phyloP scores from a whole-genome alignment of 2,113 vertebrate species.

The Oryzias javanicus region DNA sequence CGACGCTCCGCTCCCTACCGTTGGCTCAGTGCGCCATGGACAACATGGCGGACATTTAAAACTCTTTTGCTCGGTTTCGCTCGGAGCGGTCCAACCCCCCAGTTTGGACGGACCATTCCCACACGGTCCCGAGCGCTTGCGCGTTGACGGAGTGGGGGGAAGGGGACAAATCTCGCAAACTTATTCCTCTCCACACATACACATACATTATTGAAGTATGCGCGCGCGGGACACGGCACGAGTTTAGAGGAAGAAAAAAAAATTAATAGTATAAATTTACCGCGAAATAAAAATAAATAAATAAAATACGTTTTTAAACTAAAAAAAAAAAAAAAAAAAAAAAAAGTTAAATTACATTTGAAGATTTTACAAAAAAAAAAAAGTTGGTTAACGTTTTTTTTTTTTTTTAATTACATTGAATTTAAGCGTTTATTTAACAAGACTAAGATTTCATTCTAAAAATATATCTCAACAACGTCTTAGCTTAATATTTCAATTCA shows the following conservation, averaged over 20 bases:
- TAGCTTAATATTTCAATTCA: too few species aligned
- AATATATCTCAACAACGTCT: too few species aligned
- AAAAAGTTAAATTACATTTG: too few species aligned
- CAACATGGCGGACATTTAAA: slow-evolving; percentile 99
- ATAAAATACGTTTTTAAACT: too few species aligned
- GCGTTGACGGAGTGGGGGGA: slow-evolving; percentile 79
- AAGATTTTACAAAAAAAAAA: too few species aligned
- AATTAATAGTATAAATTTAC: background rate
- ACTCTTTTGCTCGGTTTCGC: slow-evolving; percentile 86
- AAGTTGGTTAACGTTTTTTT: too few species aligned
- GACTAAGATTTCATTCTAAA: too few species aligned
- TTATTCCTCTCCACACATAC: slow-evolving; percentile 30
- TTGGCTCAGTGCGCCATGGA: slow-evolving; percentile 94
- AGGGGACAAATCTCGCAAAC: slow-evolving; percentile 65
- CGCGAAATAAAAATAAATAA: background rate
- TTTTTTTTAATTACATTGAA: too few species aligned
- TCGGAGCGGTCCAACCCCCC: slow-evolving; percentile 90
- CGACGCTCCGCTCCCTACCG: slow-evolving; percentile 86
- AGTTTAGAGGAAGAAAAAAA: background rate
- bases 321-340: too few species aligned
- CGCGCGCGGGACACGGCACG: too few species aligned
- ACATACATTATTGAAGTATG: slow-evolving; percentile 40
- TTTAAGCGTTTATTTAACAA: too few species aligned
- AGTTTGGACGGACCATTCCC: slow-evolving; percentile 85
- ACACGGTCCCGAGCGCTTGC: slow-evolving; percentile 88